Base-by-base conservation (phyloP, 2,797 vertebrate species). In the Halcyon badia region DNA sequence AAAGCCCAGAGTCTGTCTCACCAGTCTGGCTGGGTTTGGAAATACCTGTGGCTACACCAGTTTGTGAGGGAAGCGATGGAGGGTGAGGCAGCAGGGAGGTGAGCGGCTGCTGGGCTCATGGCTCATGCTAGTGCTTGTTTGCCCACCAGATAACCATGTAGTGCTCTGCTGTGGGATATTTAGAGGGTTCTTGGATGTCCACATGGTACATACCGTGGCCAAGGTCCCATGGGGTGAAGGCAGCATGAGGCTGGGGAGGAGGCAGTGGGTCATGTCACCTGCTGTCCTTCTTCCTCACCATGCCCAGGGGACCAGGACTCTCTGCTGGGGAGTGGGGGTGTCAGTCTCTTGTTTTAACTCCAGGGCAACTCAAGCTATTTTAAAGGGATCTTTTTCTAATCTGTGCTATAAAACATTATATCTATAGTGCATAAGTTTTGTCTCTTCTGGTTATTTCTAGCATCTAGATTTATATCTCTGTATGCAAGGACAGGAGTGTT, bases 191-290 rank as follows among this genome's bases (percentile, higher is more conserved):
- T 60, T 30, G 51, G 49, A 17, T 89, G 9, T 71, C 48, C 3
- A 5, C 2, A 6, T 14, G n/a, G 37, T 51, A 39, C 0, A 0
- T 60, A 7, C 5, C 2, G 1, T 5, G 19, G 6, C 25, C 13
- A 26, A 42, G 51, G 16, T 26, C 49, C 14, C 0, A 0, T 10
- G 39, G 42, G 88, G 22, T 33, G 25, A 79, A 87, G 21, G 70
- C 52, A 44, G 41, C 0, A 0, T 70, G 24, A 4, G 16, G 35
- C 39, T 2, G 18, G 72, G 24, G 37, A 2, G 7, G 22, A 66
- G 48, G 31, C 52, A 78, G 52, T 1, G 10, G 26, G n/a, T 56
- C 3, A 1, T 16, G 25, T 51, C 0, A 1, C 31, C 15, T 46
- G 28, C 68, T 78, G 8, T 39, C 82, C 57, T 46, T 70, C 42